Evolutionary conservation across 2,797 vertebrate species (phyloP).

Genomic region (Sarcophilus harrisii): DNA sequence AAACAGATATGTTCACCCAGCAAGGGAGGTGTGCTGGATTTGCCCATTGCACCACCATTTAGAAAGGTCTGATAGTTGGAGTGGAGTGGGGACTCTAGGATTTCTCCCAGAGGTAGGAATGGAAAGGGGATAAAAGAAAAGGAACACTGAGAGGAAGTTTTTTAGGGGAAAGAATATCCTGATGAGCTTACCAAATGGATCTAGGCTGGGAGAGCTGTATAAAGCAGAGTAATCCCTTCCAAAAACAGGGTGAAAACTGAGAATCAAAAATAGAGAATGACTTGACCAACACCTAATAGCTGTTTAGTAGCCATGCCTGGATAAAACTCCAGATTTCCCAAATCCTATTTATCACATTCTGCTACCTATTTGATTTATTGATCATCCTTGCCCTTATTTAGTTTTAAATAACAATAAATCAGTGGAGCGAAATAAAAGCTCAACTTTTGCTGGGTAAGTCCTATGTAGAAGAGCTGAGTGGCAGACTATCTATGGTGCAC

Average conservation of each 20-base stretch:
- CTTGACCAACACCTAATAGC: background rate
- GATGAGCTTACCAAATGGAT: background rate
- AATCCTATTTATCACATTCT: background rate
- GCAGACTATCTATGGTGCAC: background rate
- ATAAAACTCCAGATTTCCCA: background rate
- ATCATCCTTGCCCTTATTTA: background rate
- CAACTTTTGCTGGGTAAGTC: background rate
- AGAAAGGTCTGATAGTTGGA: background rate
- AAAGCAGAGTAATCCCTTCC: background rate
- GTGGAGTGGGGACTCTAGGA: background rate
- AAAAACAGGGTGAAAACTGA: background rate
- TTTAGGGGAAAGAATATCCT: background rate
- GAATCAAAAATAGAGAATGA: background rate
- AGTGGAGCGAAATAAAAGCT: background rate
- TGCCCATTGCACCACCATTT: accelerated
- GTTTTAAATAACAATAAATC: background rate
- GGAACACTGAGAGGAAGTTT: background rate
- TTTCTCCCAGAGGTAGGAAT: background rate
- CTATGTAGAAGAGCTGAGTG: background rate
- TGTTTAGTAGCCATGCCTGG: background rate
- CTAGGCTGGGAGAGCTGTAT: background rate
- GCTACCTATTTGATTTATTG: background rate
- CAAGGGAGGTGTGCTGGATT: background rate
- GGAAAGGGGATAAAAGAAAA: background rate
- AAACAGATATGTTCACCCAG: background rate